Percentiles rank a stretch among this genome's conserved stretches.
Conservation (phyloP, 2,797 vertebrate genomes). For the Clamator glandarius region DNA sequence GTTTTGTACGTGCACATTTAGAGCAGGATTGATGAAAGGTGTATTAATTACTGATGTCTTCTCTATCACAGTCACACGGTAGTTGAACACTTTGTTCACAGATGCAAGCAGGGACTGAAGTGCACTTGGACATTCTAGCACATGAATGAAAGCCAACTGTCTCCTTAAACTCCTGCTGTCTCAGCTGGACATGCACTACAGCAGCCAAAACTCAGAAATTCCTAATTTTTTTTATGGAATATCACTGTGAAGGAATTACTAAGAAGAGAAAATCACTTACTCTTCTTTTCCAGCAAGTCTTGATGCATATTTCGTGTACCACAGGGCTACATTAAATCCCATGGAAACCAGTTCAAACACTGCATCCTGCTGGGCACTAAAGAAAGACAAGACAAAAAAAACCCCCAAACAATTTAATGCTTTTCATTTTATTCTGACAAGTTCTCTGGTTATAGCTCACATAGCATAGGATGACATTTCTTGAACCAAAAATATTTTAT, state of each 20-base stretch:
- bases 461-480: neutral
- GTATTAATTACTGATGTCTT: neutral
- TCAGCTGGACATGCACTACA: neutral
- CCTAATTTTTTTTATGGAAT: neutral
- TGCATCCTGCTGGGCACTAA: slow-evolving; percentile 94
- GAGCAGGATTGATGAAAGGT: neutral
- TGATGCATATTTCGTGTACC: slow-evolving; percentile 97
- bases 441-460: neutral
- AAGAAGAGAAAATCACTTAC: slow-evolving; percentile 79
- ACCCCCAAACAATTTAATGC: neutral
- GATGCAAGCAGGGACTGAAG: neutral
- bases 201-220: neutral
- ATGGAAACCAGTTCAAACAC: slow-evolving; percentile 95
- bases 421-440: slow-evolving; percentile 3
- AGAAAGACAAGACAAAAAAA: slow-evolving; percentile 18
- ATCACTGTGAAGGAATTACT: neutral
- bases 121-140: neutral
- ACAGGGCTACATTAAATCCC: slow-evolving; percentile 94
- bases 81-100: neutral
- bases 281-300: slow-evolving; percentile 96
- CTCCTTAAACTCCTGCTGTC: neutral
- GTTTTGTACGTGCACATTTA: neutral
- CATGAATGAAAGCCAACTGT: neutral
- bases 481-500: no score
- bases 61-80: neutral